Evolutionary conservation across 2,113 vertebrate species (phyloP).

Genomic region (Calidris pugnax): DNA sequence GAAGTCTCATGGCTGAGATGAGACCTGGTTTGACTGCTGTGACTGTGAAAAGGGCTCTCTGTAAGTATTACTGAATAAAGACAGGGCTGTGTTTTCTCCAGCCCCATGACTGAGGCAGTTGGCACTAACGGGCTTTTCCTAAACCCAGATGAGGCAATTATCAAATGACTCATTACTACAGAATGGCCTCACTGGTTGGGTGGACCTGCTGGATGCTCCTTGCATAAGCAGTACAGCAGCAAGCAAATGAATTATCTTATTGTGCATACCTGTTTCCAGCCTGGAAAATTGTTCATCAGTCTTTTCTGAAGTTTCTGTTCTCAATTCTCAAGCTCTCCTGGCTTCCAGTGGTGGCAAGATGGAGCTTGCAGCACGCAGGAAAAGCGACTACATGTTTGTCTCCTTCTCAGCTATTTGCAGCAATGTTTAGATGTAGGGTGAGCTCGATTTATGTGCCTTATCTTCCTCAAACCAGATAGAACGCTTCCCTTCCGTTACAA

Average conservation of each 20-base stretch:
- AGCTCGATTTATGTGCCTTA: constrained; percentile 69
- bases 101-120: rapidly evolving
- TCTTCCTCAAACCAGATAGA: constrained; percentile 72
- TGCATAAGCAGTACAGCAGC: not conserved
- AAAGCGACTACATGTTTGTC: constrained; percentile 32
- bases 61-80: not conserved
- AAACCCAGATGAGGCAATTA: not conserved
- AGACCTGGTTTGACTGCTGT: not conserved
- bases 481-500: constrained; percentile 5
- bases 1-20: no score
- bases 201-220: not conserved
- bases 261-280: not conserved
- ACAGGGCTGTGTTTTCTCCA: not conserved
- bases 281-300: not conserved
- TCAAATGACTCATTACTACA: not conserved
- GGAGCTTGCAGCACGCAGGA: not conserved
- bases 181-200: not conserved
- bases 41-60: not conserved
- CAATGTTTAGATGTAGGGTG: constrained; percentile 58
- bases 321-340: not conserved
- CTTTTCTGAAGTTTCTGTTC: not conserved
- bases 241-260: not conserved
- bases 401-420: constrained; percentile 70
- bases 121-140: not conserved
- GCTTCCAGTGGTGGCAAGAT: constrained; percentile 1